Evolutionary conservation across 2,113 vertebrate species (phyloP).

Genomic region (Pangasianodon gigas): DNA sequence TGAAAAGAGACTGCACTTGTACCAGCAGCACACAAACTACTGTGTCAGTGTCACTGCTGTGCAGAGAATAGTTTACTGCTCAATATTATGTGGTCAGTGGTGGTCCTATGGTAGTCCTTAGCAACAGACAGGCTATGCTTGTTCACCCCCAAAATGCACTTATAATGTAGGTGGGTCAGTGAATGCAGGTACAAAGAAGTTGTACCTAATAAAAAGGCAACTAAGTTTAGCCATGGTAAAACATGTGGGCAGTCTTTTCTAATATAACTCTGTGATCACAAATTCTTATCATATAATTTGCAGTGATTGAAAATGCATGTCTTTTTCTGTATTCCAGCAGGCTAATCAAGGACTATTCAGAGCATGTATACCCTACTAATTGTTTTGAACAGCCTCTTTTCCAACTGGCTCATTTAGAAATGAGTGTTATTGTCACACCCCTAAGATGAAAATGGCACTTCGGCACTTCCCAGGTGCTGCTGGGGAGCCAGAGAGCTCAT

Average conservation of each 20-base stretch:
- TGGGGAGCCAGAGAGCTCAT: conserved; percentile 54
- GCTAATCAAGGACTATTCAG: conserved; percentile 69
- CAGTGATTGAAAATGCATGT: conserved; percentile 50
- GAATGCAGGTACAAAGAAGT: conserved; percentile 22
- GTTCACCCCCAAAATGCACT: too few relatives aligned
- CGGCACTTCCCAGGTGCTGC: conserved; percentile 52
- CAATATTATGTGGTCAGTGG: too few relatives aligned
- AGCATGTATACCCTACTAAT: conserved; percentile 59
- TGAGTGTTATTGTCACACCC: conserved; percentile 62
- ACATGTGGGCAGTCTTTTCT: conserved; percentile 61
- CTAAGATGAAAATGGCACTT: conserved; percentile 25
- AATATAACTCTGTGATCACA: conserved; percentile 65
- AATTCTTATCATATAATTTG: conserved; percentile 59
- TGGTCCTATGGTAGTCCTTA: too few relatives aligned
- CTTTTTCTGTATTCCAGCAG: neutral
- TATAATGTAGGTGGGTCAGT: neutral
- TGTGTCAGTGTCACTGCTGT: neutral
- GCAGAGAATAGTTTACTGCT: too few relatives aligned
- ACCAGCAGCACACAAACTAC: neutral
- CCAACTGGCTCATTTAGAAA: conserved; percentile 60
- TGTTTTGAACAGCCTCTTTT: conserved; percentile 61
- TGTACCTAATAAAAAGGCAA: conserved; percentile 41
- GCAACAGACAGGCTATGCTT: neutral
- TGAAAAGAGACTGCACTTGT: neutral
- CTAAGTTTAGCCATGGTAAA: neutral